Percentiles rank a stretch among this genome's conserved stretches.
Evolutionary conservation across 1,140 invertebrate species (phyloP).

Genomic region (Carposina sasakii): DNA sequence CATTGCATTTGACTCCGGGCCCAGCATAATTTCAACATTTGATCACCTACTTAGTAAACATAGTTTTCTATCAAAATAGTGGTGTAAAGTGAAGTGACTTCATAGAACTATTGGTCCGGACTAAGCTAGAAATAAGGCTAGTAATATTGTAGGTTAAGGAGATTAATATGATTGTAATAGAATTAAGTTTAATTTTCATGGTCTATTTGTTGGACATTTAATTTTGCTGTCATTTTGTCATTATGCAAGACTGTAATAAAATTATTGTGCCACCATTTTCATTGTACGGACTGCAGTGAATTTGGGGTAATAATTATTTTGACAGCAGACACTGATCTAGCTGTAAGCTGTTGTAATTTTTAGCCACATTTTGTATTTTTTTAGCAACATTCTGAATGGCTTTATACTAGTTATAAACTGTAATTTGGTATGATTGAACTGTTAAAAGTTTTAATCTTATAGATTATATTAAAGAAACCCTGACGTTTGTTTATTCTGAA

Average conservation of each 20-base stretch:
- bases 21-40: conserved; percentile 42
- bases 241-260: conserved; percentile 24
- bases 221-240: conserved; percentile 45
- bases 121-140: conserved; percentile 59
- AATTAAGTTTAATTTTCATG: conserved; percentile 57
- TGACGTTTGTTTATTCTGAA: conserved; percentile 41
- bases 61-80: conserved; percentile 57
- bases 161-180: conserved; percentile 64
- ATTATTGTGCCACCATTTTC: conserved; percentile 35
- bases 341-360: conserved; percentile 53
- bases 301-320: neutral
- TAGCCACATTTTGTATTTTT: conserved; percentile 59
- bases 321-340: conserved; percentile 32
- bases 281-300: neutral
- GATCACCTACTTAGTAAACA: conserved; percentile 50
- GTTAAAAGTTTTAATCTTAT: conserved; percentile 66
- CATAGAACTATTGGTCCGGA: conserved; percentile 57
- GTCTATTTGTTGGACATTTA: conserved; percentile 44
- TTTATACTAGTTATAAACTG: conserved; percentile 50
- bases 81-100: conserved; percentile 62
- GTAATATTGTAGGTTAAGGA: conserved; percentile 58
- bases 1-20: conserved; percentile 53
- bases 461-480: conserved; percentile 60
- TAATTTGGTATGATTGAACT: conserved; percentile 68
- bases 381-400: conserved; percentile 43